A percentile compares a stretch with the other conserved stretches of the same genome.
Evolutionary conservation across 2,797 vertebrate species (phyloP).

Genomic region (Centroberyx gerrardi): DNA sequence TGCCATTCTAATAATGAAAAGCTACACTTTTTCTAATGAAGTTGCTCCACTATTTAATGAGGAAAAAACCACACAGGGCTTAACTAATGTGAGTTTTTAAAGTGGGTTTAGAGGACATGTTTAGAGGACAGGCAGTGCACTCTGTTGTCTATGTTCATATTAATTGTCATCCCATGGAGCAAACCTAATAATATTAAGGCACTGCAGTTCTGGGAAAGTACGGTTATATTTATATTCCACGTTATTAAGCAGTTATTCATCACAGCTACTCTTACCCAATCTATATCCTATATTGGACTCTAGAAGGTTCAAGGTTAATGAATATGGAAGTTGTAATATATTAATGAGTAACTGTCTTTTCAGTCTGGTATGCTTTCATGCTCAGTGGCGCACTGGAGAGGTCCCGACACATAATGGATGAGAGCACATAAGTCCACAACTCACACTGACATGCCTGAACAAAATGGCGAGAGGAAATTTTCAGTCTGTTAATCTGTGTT

Average conservation of each 20-base stretch:
- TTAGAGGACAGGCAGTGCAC: slow-evolving; percentile 15
- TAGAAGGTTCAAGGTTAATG: slow-evolving; percentile 78
- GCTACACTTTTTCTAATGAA: background rate
- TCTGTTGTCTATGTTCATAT: slow-evolving; percentile 8
- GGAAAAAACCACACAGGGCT: slow-evolving; percentile 8
- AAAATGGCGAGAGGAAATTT: slow-evolving; percentile 50
- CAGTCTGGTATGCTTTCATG: slow-evolving; percentile 41
- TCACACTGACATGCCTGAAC: slow-evolving; percentile 28
- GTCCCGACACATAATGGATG: slow-evolving; percentile 36
- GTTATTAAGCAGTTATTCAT: slow-evolving; percentile 19
- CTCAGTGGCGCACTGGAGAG: slow-evolving; percentile 52
- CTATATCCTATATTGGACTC: slow-evolving; percentile 48
- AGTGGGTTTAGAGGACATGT: slow-evolving; percentile 23
- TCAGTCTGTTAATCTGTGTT: slow-evolving; percentile 65
- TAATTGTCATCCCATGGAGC: slow-evolving; percentile 1
- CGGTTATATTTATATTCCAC: slow-evolving; percentile 5
- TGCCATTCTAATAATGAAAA: background rate
- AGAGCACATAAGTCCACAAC: slow-evolving; percentile 46
- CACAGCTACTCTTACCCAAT: slow-evolving; percentile 6
- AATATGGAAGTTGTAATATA: slow-evolving; percentile 60
- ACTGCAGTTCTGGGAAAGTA: background rate
- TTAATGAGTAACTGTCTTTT: slow-evolving; percentile 78
- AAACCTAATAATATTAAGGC: slow-evolving; percentile 28
- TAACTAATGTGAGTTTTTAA: slow-evolving; percentile 31
- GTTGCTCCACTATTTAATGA: slow-evolving; percentile 1